These are phyloP conservation scores for Coelinius sp. DNA, from an alignment of 2,888 invertebrate species.

Conservation along the genomic window DNA sequence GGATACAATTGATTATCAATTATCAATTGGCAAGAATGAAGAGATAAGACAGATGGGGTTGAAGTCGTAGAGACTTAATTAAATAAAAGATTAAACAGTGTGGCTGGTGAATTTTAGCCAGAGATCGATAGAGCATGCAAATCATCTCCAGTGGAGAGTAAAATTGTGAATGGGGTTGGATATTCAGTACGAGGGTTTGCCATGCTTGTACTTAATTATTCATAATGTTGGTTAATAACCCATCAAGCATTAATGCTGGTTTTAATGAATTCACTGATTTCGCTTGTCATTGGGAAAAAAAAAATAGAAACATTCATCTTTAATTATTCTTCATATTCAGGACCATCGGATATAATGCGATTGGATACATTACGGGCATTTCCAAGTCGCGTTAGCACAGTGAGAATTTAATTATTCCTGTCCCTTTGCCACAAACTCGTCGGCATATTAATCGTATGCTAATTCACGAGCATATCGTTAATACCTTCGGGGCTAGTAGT, in stretches of 20 bases:
- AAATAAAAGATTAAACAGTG: constrained; percentile 33
- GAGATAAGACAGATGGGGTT: constrained; percentile 26
- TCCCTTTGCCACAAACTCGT: constrained; percentile 46
- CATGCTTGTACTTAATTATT: constrained; percentile 49
- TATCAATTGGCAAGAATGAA: constrained; percentile 33
- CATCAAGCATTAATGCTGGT: constrained; percentile 52
- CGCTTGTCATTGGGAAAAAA: constrained; percentile 19
- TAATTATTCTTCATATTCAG: neutral
- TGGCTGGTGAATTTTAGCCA: neutral
- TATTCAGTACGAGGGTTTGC: constrained; percentile 38
- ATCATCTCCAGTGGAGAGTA: constrained; percentile 28
- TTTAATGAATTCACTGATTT: neutral
- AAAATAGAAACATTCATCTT: constrained; percentile 6
- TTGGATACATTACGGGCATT: constrained; percentile 21
- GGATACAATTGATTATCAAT: constrained; percentile 32
- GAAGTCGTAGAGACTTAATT: constrained; percentile 31
- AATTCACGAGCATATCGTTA: constrained; percentile 55
- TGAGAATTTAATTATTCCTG: constrained; percentile 59
- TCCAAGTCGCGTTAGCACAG: constrained; percentile 49
- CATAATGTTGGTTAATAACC: constrained; percentile 51
- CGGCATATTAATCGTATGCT: constrained; percentile 62
- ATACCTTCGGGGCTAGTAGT: constrained; percentile 48
- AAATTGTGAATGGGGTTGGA: constrained; percentile 36
- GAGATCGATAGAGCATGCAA: constrained; percentile 41
- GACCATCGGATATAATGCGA: neutral